Conservation (phyloP, 2,113 vertebrate species). For the Hyperoodon ampullatus region DNA sequence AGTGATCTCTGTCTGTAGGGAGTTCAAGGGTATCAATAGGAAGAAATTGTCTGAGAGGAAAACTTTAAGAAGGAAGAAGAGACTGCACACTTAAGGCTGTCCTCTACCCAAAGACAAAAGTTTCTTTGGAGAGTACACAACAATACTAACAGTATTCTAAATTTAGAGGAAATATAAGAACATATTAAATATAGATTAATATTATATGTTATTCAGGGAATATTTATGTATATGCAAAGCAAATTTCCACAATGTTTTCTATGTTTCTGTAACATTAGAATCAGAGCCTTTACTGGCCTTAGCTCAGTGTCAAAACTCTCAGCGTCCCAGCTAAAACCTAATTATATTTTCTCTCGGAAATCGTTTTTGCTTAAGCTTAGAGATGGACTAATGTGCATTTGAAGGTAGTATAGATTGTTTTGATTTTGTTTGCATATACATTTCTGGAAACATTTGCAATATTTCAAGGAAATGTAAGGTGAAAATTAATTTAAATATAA, state of each 20-base stretch:
- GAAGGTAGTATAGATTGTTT: neutral
- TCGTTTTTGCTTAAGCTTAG: neutral
- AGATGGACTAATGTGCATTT: neutral
- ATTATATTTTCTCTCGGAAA: neutral
- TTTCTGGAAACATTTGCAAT: neutral
- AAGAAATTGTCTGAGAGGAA: neutral
- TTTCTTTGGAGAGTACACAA: neutral
- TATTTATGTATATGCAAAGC: neutral
- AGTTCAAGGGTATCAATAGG: neutral
- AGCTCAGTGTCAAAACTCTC: neutral
- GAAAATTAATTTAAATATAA: slow-evolving; percentile 50
- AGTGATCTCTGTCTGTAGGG: neutral
- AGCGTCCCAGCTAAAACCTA: neutral
- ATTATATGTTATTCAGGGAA: neutral
- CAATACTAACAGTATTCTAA: neutral
- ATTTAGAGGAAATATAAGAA: neutral
- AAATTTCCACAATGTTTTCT: neutral
- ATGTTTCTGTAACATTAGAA: neutral
- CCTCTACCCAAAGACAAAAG: neutral
- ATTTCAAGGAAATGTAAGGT: neutral
- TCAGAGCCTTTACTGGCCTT: neutral
- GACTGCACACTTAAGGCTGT: neutral
- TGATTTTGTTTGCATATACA: neutral
- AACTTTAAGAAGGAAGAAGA: neutral
- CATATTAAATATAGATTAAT: neutral